Percentiles rank a stretch among this genome's conserved stretches.
Evolutionary conservation across 2,113 vertebrate species (phyloP).

Genomic region (Phalacrocorax pelagicus): DNA sequence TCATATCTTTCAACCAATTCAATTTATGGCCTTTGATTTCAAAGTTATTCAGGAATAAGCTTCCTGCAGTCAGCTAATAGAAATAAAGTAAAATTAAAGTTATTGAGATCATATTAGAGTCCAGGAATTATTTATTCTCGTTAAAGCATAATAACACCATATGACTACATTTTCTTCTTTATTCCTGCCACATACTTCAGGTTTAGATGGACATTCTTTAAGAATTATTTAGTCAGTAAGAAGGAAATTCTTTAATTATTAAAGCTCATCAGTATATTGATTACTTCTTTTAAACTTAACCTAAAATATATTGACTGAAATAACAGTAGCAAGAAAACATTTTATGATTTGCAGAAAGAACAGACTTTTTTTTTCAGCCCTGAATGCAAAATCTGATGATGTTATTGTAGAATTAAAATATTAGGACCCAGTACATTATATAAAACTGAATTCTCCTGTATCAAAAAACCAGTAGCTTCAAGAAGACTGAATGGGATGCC

Average conservation of each 20-base stretch:
- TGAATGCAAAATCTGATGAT: neutral
- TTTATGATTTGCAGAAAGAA: neutral
- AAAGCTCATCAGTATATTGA: neutral
- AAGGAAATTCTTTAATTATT: neutral
- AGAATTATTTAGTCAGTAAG: neutral
- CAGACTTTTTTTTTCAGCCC: neutral
- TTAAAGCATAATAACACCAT: neutral
- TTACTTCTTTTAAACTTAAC: neutral
- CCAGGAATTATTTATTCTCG: neutral
- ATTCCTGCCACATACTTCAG: neutral
- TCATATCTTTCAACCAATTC: neutral
- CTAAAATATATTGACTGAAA: neutral
- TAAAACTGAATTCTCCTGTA: neutral
- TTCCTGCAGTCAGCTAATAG: slow-evolving; percentile 2
- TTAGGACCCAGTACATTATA: neutral
- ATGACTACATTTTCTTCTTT: neutral
- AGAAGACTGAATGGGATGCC: neutral
- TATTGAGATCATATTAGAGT: neutral
- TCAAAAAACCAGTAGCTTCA: neutral
- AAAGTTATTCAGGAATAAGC: neutral
- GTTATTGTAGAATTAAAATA: neutral
- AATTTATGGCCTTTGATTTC: neutral
- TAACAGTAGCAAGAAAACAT: neutral
- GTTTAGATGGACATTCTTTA: neutral
- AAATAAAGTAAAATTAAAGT: neutral